Evolutionary conservation across 2,888 invertebrate genomes (phyloP), one percentile per base, ranked within the genome.

Genomic region (Drosophila kuntzei): DNA sequence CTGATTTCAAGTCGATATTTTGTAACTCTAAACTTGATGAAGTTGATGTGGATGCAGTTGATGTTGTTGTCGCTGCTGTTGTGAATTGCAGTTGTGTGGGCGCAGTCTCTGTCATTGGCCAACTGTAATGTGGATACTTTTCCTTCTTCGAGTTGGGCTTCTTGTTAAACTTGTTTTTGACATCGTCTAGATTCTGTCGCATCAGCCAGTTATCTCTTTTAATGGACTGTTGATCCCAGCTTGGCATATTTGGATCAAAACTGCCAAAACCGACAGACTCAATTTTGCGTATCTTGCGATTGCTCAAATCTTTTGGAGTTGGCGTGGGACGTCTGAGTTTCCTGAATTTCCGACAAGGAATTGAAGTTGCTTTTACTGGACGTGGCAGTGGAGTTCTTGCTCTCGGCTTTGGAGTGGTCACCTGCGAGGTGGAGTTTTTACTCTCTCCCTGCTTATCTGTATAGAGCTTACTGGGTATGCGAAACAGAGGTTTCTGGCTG

Each of bases 271-370:
- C 20, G 14, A n/a, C n/a, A 3, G 47, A 3, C n/a, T 73, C 73
- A 12, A 72, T 82, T 47, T 79, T 82, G 9, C 85, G 85, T 37
- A 77, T 71, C 41, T 82, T 82, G 25, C 82, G 82, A 49, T 71
- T 77, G 29, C 72, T 79, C 7, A 54, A 34, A 46, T 85, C 82
- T 2, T 71, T 49, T 3, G 76, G 46, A 1, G 66, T 61, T 2
- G 60, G 37, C 4, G 53, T 54, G 4, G 67, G 75, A 1, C 61
- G 58, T 16, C 34, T 57, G 1, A 14, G 32, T n/a, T 55, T 76
- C 16, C 43, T 64, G 0, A 32, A 4, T 7, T 43, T 5, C 1
- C 49, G 57, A 5, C 51, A 66, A 2, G 41, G 12, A 8, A 5
- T 8, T 3, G 11, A 1, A 32, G 32, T 50, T 12, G 18, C 3